Evolutionary conservation across 2,888 invertebrate genomes (phyloP).

Genomic region (Pandemis corylana): DNA sequence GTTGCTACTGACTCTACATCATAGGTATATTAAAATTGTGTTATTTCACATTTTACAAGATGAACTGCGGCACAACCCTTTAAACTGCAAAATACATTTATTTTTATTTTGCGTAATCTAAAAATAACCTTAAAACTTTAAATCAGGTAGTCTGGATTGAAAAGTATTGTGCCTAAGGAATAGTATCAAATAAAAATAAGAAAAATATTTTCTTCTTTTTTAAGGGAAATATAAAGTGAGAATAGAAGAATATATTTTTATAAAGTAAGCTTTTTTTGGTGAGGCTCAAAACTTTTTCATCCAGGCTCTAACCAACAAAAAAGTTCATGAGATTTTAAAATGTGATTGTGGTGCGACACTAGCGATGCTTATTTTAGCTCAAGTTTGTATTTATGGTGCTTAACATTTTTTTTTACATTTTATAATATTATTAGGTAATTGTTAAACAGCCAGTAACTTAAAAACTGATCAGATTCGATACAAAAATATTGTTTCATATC

Average conservation of each 20-base stretch:
- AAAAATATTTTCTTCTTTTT: no score
- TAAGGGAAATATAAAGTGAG: neutral
- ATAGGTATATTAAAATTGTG: neutral
- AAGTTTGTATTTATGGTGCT: neutral
- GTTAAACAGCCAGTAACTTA: neutral
- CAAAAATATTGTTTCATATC: neutral
- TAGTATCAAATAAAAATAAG: no score
- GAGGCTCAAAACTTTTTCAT: neutral
- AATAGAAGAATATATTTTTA: neutral
- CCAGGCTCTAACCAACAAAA: no score
- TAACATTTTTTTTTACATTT: neutral
- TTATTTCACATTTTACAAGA: neutral
- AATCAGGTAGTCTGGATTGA: neutral
- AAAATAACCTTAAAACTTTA: neutral
- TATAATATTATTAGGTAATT: neutral
- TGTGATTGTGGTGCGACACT: no score
- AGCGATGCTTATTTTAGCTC: neutral
- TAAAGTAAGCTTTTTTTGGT: neutral
- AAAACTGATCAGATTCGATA: neutral
- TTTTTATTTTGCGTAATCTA: neutral
- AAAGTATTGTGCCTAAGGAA: neutral
- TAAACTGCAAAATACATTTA: neutral
- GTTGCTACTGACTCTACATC: constrained; percentile 43
- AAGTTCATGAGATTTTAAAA: no score
- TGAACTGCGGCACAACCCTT: neutral